phyloP scores from a whole-genome alignment of 2,797 vertebrate species.

The Phylloscopus collybita region DNA sequence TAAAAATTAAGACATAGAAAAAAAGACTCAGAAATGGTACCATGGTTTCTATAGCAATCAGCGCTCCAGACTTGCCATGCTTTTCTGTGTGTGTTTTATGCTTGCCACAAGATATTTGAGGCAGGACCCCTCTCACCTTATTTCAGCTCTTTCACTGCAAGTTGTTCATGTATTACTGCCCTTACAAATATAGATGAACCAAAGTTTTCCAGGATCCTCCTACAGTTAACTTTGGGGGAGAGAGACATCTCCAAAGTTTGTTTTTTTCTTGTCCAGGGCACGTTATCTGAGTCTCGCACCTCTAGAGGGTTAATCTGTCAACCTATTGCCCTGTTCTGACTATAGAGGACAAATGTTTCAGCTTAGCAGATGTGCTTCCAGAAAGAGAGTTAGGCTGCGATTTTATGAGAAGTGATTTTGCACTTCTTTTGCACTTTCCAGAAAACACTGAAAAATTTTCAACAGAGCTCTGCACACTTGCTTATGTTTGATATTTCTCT shows the following conservation, averaged over 20 bases:
- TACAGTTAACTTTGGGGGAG: background rate
- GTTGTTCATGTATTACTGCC: background rate
- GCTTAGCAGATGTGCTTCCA: background rate
- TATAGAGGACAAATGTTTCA: background rate
- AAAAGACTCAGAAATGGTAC: background rate
- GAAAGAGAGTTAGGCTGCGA: background rate
- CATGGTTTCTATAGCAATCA: constrained; percentile 9
- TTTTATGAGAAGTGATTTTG: background rate
- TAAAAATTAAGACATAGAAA: background rate
- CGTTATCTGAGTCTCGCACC: background rate
- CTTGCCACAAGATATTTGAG: background rate
- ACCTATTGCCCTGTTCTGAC: background rate
- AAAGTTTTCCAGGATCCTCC: background rate
- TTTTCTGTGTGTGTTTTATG: background rate
- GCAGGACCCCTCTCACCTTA: background rate
- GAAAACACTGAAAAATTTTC: background rate
- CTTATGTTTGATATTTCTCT: background rate
- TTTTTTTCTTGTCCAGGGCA: background rate
- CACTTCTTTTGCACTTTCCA: background rate
- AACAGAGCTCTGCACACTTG: background rate
- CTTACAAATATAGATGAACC: background rate
- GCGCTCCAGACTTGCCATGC: background rate
- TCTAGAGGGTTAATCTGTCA: background rate
- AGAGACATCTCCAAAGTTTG: background rate
- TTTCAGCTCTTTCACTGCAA: background rate